Conservation (phyloP, 2,113 vertebrate genomes). For the Albula goreensis region DNA sequence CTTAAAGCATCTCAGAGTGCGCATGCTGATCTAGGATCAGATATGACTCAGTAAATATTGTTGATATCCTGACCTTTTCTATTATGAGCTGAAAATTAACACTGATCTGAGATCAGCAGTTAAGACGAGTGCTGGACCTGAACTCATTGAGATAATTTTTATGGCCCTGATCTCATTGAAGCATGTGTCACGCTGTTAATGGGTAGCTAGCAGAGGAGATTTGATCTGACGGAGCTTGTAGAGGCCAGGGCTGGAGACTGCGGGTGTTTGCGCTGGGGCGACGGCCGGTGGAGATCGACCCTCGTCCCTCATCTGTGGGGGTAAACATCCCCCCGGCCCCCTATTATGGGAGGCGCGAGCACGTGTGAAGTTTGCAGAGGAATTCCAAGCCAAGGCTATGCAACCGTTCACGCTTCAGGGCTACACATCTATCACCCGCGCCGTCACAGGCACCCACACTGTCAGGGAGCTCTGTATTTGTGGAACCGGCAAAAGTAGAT, state of each 20-base stretch:
- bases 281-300: not conserved
- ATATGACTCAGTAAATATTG: too few species aligned
- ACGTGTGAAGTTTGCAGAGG: slow-evolving; percentile 39
- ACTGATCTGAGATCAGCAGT: too few species aligned
- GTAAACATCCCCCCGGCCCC: slow-evolving; percentile 17
- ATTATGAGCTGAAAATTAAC: too few species aligned
- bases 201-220: not conserved
- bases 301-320: not conserved
- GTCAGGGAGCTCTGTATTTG: not conserved
- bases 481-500: not conserved
- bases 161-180: too few species aligned
- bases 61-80: too few species aligned
- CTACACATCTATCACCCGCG: slow-evolving; percentile 35
- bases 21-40: too few species aligned
- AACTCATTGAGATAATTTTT: too few species aligned
- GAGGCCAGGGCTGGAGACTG: not conserved
- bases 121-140: too few species aligned
- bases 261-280: not conserved
- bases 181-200: not conserved
- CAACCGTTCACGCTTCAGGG: slow-evolving; percentile 26
- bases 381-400: slow-evolving; percentile 29
- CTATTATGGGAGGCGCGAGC: slow-evolving; percentile 19
- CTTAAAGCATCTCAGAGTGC: too few species aligned
- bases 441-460: slow-evolving; percentile 23
- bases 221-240: not conserved